A percentile compares a stretch with the other conserved stretches of the same genome.
Conservation (phyloP, 2,797 vertebrate genomes). For the Coluber constrictor region DNA sequence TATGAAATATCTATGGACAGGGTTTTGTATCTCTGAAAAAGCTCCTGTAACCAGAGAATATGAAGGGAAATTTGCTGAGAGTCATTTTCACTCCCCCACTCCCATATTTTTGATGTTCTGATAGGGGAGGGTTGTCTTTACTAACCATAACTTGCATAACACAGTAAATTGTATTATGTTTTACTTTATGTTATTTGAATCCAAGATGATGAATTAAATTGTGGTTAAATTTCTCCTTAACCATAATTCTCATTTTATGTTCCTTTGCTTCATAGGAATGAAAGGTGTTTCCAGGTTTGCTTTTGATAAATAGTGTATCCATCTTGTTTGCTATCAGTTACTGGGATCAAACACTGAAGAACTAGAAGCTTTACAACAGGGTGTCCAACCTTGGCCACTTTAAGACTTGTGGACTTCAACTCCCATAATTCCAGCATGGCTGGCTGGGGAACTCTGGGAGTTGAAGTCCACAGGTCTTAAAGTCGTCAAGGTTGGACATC, state of each 20-base stretch:
- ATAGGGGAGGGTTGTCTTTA: neutral
- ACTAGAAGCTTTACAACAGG: neutral
- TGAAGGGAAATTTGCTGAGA: neutral
- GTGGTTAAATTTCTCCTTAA: neutral
- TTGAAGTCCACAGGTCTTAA: neutral
- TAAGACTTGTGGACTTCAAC: neutral
- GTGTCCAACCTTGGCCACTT: neutral
- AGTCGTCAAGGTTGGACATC: neutral
- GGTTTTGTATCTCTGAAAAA: neutral
- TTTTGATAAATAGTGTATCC: neutral
- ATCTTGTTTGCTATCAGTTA: neutral
- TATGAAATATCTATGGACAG: neutral
- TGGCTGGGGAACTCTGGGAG: neutral
- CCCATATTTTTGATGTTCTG: neutral
- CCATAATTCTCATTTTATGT: neutral
- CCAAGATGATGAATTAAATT: neutral
- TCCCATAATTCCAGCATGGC: neutral
- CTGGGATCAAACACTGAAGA: neutral
- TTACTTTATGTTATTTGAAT: neutral
- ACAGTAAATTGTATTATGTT: neutral
- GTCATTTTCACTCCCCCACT: neutral
- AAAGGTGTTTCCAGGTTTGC: neutral
- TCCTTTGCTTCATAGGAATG: neutral
- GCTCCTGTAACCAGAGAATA: neutral
- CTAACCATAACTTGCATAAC: neutral